These are phyloP conservation scores for Perizoma flavofasciatum DNA, from an alignment of 2,888 invertebrate genomes.

Conservation along the genomic window DNA sequence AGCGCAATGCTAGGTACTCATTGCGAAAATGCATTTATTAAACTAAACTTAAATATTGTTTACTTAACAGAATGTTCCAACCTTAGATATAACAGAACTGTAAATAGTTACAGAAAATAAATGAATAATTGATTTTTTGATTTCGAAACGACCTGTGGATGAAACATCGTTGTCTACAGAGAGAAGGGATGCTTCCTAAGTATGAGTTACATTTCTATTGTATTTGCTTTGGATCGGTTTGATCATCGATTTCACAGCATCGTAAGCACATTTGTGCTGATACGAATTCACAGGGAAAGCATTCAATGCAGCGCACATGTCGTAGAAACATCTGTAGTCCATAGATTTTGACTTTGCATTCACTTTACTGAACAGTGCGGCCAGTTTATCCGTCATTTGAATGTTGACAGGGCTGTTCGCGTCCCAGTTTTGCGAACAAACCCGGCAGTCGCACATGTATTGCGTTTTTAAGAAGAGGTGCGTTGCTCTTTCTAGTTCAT, in stretches of 20 bases:
- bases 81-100: no score
- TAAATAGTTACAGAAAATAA: no score
- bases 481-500: background rate
- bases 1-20: no score
- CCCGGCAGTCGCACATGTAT: conserved; percentile 16
- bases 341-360: background rate
- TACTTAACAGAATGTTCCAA: no score
- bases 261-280: conserved; percentile 3
- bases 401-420: background rate
- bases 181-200: background rate
- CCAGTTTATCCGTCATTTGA: conserved; percentile 10
- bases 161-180: no score
- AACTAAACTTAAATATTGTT: no score
- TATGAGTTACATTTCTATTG: background rate
- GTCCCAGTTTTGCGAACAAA: conserved; percentile 19
- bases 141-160: no score
- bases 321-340: background rate
- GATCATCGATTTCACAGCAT: background rate
- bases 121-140: no score
- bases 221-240: conserved; percentile 1
- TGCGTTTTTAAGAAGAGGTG: background rate
- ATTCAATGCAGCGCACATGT: conserved; percentile 2
- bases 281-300: conserved; percentile 1
- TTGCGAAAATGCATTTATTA: no score
- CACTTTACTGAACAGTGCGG: background rate